These are phyloP conservation scores for Mustela nigripes DNA, from an alignment of 2,113 vertebrate genomes.

Conservation along the genomic window DNA sequence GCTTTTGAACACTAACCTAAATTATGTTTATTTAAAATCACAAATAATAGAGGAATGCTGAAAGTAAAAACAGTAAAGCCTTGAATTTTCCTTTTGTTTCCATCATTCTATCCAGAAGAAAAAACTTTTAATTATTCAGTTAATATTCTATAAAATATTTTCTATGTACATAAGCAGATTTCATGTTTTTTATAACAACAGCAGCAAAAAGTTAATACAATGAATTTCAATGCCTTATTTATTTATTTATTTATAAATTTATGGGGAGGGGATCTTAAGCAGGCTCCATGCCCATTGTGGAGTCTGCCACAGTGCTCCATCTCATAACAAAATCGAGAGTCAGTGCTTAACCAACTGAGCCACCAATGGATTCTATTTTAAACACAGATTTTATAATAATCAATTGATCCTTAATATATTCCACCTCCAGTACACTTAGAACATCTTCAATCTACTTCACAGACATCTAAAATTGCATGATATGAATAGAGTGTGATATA, in stretches of 20 bases:
- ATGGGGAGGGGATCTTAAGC: background rate
- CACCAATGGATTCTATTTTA: background rate
- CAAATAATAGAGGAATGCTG: background rate
- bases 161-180: background rate
- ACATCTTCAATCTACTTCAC: background rate
- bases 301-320: background rate
- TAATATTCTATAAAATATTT: background rate
- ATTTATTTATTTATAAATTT: background rate
- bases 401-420: background rate
- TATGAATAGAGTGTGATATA: background rate
- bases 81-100: background rate
- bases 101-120: background rate
- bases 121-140: background rate
- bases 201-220: background rate
- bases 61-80: background rate
- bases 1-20: background rate
- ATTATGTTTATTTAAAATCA: background rate
- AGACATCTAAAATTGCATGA: background rate
- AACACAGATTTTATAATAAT: background rate
- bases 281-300: background rate
- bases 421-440: background rate
- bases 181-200: background rate
- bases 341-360: background rate
- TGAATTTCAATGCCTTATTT: background rate
- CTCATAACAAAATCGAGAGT: background rate